phyloP scores from a whole-genome alignment of 1,140 invertebrate species.

The Dryas iulia region DNA sequence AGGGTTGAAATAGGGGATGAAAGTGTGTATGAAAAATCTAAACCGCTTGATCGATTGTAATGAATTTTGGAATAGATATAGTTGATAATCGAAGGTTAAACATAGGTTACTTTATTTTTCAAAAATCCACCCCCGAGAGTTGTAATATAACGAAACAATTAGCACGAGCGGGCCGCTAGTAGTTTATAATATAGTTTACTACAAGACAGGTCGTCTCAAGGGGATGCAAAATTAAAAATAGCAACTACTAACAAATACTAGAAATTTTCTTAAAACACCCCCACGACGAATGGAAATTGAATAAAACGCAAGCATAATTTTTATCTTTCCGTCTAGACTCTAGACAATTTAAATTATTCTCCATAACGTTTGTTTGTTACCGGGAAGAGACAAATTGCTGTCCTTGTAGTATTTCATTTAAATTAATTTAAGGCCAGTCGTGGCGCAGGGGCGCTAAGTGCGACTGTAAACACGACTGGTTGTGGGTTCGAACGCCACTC shows the following conservation, averaged over 20 bases:
- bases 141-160: too few species aligned
- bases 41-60: too few species aligned
- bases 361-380: neutral
- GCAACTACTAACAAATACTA: neutral
- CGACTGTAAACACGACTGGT: neutral
- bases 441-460: neutral
- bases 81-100: too few species aligned
- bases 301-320: conserved; percentile 28
- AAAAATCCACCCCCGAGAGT: too few species aligned
- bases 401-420: neutral
- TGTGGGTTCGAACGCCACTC: neutral
- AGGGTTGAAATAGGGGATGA: too few species aligned
- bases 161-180: too few species aligned
- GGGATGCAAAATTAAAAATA: conserved; percentile 13
- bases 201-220: neutral
- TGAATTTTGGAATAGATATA: too few species aligned
- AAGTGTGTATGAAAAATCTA: too few species aligned
- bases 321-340: conserved; percentile 27
- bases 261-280: conserved; percentile 15
- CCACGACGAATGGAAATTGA: conserved; percentile 19
- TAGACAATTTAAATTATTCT: conserved; percentile 24
- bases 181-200: too few species aligned
- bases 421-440: neutral
- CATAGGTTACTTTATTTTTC: too few species aligned
- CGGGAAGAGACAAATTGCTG: conserved; percentile 18